Evolutionary conservation across 53 echinoderm and acorn worm genomes (phyloP).

Genomic region (Hippasteria phrygiana): DNA sequence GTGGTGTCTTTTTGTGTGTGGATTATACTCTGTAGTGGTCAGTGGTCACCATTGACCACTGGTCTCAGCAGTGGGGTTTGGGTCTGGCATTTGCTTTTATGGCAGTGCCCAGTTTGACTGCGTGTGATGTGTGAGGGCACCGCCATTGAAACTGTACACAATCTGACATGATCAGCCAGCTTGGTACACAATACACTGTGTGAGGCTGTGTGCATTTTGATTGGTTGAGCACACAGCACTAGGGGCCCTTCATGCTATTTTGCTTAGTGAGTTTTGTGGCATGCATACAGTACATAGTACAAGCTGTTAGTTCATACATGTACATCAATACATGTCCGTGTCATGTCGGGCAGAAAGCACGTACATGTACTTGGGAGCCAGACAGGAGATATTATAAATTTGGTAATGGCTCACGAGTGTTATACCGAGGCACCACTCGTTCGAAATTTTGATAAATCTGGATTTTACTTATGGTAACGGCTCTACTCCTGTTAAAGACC

Average conservation of each 20-base stretch:
- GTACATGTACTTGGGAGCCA: too few species aligned
- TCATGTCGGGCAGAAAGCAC: too few species aligned
- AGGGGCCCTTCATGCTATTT: constrained; percentile 22
- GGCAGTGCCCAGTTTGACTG: neutral
- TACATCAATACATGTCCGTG: too few species aligned
- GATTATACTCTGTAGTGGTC: neutral
- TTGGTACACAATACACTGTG: constrained; percentile 33
- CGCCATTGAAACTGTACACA: constrained; percentile 22
- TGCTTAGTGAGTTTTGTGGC: neutral
- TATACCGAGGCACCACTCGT: too few species aligned
- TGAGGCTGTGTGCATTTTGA: constrained; percentile 66
- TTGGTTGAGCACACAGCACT: constrained; percentile 52
- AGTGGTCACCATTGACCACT: neutral
- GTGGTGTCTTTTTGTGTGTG: neutral
- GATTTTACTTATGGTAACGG: too few species aligned
- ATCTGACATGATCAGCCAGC: constrained; percentile 32
- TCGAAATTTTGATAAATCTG: too few species aligned
- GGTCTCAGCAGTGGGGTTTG: neutral
- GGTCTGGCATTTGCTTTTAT: neutral
- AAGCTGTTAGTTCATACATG: too few species aligned
- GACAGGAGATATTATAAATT: too few species aligned
- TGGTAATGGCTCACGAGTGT: too few species aligned
- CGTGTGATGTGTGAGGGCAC: neutral
- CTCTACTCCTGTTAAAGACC: too few species aligned
- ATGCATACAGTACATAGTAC: neutral